Base-by-base conservation (phyloP, 1,140 invertebrate genomes). In the Orussus abietinus region DNA sequence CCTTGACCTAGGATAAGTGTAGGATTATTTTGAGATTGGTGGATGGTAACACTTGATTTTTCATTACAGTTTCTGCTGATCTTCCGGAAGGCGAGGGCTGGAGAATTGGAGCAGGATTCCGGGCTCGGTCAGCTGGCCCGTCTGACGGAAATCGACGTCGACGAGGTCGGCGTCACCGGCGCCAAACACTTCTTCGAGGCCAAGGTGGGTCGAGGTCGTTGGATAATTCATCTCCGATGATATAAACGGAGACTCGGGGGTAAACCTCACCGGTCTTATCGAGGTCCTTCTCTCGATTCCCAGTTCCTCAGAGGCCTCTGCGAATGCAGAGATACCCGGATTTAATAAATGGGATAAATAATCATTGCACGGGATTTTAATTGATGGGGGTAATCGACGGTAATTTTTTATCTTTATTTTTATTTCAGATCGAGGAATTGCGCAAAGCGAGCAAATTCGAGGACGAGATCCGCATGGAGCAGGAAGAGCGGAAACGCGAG, bases 121-220 rank as follows among this genome's bases (percentile, higher is more conserved):
- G 90, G 90, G 3, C 75, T 93, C n/a, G 81, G 82, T 45, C 83
- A 90, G 51, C 67, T 93, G 48, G 89, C 90, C 1, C 79, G 82
- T 48, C 74, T 92, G 7, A 91, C 89, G 5, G 90, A 92, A 72
- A 85, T 94, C 35, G 82, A 90, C 60, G 89, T 93, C 1, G 87
- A 90, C 34, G 82, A 92, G 76, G 88, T 91, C 13, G 90, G 90
- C 13, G 90, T 93, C 0, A 85, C 81, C 44, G 90, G 89, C 15
- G 90, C 90, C 3, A 93, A 92, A 64, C 83, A 84, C 58, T 93
- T 93, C 72, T 94, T 93, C 57, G 89, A 93, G 77, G 89, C 90
- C 3, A 94, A 93, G 71, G 84, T 83, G 75, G 45, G 31, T n/a
- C 6, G 6, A 7, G n/a, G 22, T 25, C n/a, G n/a, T 7, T 25